Percentiles rank a stretch among this genome's conserved stretches.
Evolutionary conservation across 2,797 vertebrate genomes (phyloP).

Genomic region (Tangara arthus): DNA sequence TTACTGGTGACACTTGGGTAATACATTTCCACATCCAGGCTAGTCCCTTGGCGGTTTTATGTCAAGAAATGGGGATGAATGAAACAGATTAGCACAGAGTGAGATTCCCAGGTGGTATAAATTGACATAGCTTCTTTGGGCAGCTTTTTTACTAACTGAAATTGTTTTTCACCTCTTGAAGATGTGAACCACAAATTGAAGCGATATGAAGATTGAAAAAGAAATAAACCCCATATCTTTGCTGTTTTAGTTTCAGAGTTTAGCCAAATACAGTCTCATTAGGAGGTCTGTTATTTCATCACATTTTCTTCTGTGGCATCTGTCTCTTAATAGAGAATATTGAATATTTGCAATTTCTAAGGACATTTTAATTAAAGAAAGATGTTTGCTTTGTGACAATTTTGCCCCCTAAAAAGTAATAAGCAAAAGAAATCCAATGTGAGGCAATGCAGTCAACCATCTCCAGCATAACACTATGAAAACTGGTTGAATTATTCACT

Average conservation of each 20-base stretch:
- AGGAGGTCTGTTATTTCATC: conserved; percentile 30
- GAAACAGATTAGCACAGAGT: conserved; percentile 45
- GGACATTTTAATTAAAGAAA: neutral
- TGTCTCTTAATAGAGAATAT: neutral
- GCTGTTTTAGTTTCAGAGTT: conserved; percentile 20
- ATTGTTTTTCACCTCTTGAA: conserved; percentile 14
- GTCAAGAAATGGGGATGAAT: conserved; percentile 40
- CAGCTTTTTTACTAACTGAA: conserved; percentile 11
- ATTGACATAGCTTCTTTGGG: neutral
- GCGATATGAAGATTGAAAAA: conserved; percentile 29
- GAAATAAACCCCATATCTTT: neutral
- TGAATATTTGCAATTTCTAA: neutral
- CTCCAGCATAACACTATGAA: conserved; percentile 2
- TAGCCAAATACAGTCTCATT: conserved; percentile 28
- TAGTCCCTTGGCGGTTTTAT: neutral
- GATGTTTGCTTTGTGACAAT: neutral
- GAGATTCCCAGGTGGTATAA: conserved; percentile 30
- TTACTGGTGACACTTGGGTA: neutral
- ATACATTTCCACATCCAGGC: neutral
- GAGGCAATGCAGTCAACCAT: neutral
- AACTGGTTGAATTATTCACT: conserved; percentile 59
- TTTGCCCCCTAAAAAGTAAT: neutral
- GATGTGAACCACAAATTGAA: conserved; percentile 6
- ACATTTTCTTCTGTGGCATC: conserved; percentile 19
- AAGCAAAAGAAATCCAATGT: neutral